These are phyloP conservation scores for Lophura nycthemera DNA, from an alignment of 2,113 vertebrate species.

Conservation along the genomic window DNA sequence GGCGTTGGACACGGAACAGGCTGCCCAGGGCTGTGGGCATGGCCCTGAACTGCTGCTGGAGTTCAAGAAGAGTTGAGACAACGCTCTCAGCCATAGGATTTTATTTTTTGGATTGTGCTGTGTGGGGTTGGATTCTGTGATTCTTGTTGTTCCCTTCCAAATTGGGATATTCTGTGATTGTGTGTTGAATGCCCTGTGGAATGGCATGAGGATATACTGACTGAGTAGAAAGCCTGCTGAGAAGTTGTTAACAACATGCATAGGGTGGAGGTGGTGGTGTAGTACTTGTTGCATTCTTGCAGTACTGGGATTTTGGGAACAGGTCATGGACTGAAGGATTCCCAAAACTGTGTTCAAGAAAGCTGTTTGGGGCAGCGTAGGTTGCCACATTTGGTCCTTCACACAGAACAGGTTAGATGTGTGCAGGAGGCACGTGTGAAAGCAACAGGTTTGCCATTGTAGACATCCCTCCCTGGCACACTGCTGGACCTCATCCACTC, in stretches of 20 bases:
- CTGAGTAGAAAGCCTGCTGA: not conserved
- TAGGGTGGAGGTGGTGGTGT: not conserved
- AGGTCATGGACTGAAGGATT: not conserved
- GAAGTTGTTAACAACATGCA: not conserved
- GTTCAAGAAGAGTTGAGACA: too few relatives aligned
- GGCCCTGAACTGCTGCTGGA: too few relatives aligned
- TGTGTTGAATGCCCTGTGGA: not conserved
- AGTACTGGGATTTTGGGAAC: not conserved
- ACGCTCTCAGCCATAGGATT: too few relatives aligned
- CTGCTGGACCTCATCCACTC: not conserved
- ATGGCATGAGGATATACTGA: not conserved
- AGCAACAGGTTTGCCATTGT: rapidly evolving
- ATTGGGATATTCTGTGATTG: too few relatives aligned
- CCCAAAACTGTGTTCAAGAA: not conserved
- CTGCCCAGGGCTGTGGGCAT: too few relatives aligned
- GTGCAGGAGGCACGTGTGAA: rapidly evolving
- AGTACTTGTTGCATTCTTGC: not conserved
- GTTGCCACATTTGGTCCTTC: not conserved
- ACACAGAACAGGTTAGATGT: rapidly evolving
- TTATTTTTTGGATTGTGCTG: too few relatives aligned
- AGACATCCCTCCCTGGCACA: not conserved
- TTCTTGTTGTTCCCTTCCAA: too few relatives aligned
- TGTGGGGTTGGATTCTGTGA: too few relatives aligned
- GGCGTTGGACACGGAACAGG: too few relatives aligned
- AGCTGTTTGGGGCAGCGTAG: rapidly evolving